Conservation (phyloP, 2,113 vertebrate genomes). For the Microtus oregoni region DNA sequence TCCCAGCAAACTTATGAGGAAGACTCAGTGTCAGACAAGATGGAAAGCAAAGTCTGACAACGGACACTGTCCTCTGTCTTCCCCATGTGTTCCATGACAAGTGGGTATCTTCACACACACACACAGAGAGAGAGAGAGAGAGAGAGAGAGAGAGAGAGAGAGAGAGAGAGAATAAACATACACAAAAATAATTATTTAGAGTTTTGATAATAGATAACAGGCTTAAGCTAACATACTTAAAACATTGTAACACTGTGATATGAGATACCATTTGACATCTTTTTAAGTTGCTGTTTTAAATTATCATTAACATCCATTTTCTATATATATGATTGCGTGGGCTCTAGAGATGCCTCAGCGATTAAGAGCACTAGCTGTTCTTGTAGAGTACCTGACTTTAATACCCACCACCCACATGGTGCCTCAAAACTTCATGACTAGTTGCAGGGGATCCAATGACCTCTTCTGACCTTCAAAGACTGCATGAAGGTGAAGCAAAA, state of each 20-base stretch:
- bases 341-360: neutral
- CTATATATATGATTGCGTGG: neutral
- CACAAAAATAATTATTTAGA: neutral
- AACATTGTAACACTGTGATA: constrained; percentile 41
- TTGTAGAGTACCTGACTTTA: neutral
- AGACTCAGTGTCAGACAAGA: neutral
- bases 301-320: constrained; percentile 9
- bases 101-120: neutral
- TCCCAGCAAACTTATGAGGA: neutral
- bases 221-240: neutral
- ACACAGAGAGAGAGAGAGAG: neutral
- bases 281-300: neutral
- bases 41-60: neutral
- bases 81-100: neutral
- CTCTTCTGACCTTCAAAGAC: neutral
- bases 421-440: neutral
- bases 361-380: neutral
- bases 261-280: constrained; percentile 18
- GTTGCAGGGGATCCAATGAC: neutral
- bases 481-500: neutral
- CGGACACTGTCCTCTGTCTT: neutral
- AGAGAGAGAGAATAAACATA: fast-evolving
- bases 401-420: neutral
- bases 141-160: fast-evolving
- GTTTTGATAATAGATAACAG: neutral